Percentiles rank a stretch among this genome's conserved stretches.
Evolutionary conservation across 2,113 vertebrate species (phyloP).

Genomic region (Micronycteris hirsuta): DNA sequence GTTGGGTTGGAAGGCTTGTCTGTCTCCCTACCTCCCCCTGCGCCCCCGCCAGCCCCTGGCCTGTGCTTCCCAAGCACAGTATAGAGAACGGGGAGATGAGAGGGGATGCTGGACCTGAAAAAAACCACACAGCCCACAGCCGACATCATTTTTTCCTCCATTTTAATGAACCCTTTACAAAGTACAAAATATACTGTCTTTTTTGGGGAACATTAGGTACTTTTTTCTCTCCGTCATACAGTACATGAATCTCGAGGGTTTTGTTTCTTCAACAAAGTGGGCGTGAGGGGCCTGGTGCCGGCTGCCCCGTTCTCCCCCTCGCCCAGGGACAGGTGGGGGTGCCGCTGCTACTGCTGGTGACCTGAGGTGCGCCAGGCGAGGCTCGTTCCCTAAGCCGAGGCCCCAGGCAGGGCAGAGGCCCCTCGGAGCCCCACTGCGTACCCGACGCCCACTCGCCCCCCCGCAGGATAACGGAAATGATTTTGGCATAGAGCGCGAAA

Average conservation of each 20-base stretch:
- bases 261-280: conserved; percentile 58
- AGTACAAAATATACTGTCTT: conserved; percentile 87
- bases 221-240: conserved; percentile 74
- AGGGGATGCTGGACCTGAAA: background rate
- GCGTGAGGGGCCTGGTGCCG: background rate
- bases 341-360: conserved; percentile 56
- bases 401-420: background rate
- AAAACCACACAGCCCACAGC: conserved; percentile 66
- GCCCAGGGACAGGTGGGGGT: background rate
- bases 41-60: background rate
- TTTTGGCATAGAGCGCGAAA: conserved; percentile 54
- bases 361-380: background rate
- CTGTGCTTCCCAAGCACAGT: rapidly evolving
- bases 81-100: background rate
- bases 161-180: conserved; percentile 86
- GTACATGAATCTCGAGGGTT: conserved; percentile 79
- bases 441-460: background rate
- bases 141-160: conserved; percentile 40
- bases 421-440: background rate
- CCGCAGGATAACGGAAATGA: conserved; percentile 60
- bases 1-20: background rate
- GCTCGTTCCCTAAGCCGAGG: background rate
- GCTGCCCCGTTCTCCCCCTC: background rate
- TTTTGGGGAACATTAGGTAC: conserved; percentile 77
- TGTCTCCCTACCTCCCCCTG: background rate